Evolutionary conservation across 2,888 invertebrate genomes (phyloP), one percentile per base, ranked within the genome.

Genomic region (Cremastobaeus sp.): DNA sequence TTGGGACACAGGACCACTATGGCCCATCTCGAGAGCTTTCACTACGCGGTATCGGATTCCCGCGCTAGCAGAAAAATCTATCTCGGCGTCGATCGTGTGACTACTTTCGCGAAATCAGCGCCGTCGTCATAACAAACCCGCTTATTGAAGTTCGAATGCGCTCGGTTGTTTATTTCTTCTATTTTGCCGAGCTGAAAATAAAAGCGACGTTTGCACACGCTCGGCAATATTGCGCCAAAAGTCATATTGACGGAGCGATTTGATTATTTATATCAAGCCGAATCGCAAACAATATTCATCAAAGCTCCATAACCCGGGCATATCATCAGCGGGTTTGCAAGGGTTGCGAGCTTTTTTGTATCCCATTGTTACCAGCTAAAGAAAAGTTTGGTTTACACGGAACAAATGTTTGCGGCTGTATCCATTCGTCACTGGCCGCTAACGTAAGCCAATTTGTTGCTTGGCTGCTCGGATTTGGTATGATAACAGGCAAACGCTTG

Each of bases 381-480:
- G 54, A 57, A 62, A 68, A 64, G 52, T 54, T 64, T 64, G 64
- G 57, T 48, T 70, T 74, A 50, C 34, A 70, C 72, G n/a, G 74
- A 69, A 80, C 78, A 82, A 82, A 82, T 79, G 81, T 82, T 81
- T 82, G 82, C 77, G 82, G 82, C 80, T 69, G 77, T 79, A 76
- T 80, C 81, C 57, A 76, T 79, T 77, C 77, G 78, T 74, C 64
- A 68, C 76, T 74, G 65, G 74, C 80, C 80, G 79, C 77, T 78
- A 81, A 80, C 82, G 77, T 85, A 83, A 84, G 84, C 85, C 85
- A 85, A 85, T 85, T 85, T 86, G 85, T 85, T 81, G 85, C 81
- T 82, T 79, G 82, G 79, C 80, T 84, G 84, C 81, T 76, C 79
- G 80, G 81, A 84, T 84, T 81, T 82, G 73, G 73, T 73, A 77